Evolutionary conservation across 1,140 invertebrate species (phyloP), one percentile per base, ranked within the genome.

Genomic region (Pseudomyrmex flavicornis): DNA sequence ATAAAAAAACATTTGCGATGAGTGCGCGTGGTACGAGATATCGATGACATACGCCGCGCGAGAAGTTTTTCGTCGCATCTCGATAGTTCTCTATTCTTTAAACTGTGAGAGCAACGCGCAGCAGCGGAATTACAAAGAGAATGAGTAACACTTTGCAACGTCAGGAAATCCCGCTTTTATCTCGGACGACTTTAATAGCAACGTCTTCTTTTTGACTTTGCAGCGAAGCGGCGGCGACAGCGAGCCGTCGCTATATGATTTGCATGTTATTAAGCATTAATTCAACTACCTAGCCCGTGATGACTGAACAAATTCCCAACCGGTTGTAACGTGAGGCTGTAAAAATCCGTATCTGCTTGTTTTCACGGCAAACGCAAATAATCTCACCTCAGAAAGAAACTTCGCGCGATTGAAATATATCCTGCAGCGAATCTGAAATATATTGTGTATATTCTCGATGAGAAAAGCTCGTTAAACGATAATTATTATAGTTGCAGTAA

Each of bases 171-270:
- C 10, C 35, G 20, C 44, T 77, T 79, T 79, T 69, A 69, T 79
- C 63, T 69, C 15, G 4, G 15, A 44, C 10, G 52, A 59, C 54
- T 35, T 79, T 79, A 79, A 69, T 48, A 69, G 75, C 52, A 69
- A 58, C 44, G 46, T 58, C 52, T 58, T 79, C 35, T 26, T 79
- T 79, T 69, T 69, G 13, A 50, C 63, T 69, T 46, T 58, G 44
- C n/a, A 84, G 86, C 56, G 86, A 89, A 89, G 68, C 84, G 66
- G 74, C 20, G 82, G 15, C 59, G 58, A 59, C 17, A 75, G 63
- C 65, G 59, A 59, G 50, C 66, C 61, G 46, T 76, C 75, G 48
- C 63, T 58, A 58, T 48, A 63, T 58, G 63, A 87, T 76, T 87
- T 88, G 68, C 69, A 79, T 68, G 65, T 59, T 79, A 79, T 79